Evolutionary conservation across 2,113 vertebrate species (phyloP).

Genomic region (Pagrus major): DNA sequence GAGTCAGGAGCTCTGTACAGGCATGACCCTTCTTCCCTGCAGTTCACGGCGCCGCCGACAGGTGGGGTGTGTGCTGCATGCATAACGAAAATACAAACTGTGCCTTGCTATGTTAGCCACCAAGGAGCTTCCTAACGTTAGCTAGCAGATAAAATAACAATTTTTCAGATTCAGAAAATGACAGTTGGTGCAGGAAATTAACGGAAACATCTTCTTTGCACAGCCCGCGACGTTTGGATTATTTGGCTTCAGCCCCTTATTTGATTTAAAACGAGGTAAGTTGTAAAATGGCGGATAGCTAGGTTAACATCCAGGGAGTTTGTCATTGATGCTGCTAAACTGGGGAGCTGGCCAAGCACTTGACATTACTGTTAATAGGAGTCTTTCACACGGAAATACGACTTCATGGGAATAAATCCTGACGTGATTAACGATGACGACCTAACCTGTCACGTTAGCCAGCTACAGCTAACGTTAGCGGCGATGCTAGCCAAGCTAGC

Average conservation of each 20-base stretch:
- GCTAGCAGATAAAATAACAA: slow-evolving; percentile 45
- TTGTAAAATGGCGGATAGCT: slow-evolving; percentile 81
- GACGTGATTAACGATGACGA: neutral
- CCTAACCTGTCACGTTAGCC: neutral
- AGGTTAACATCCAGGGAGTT: slow-evolving; percentile 64
- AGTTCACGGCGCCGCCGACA: slow-evolving; percentile 57
- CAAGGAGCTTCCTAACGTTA: slow-evolving; percentile 53
- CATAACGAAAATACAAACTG: slow-evolving; percentile 68
- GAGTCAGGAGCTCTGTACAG: neutral
- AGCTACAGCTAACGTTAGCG: slow-evolving; percentile 29
- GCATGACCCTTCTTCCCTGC: slow-evolving; percentile 2
- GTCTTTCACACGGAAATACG: neutral
- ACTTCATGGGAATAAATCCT: neutral
- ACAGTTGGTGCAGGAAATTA: slow-evolving; percentile 40
- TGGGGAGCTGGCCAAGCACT: neutral
- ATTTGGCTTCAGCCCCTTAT: slow-evolving; percentile 55
- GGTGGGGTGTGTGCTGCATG: slow-evolving; percentile 68
- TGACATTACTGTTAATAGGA: neutral
- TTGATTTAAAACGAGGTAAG: slow-evolving; percentile 79
- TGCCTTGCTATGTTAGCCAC: slow-evolving; percentile 74
- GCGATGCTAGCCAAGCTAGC: slow-evolving; percentile 36
- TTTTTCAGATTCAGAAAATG: slow-evolving; percentile 36
- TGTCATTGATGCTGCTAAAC: slow-evolving; percentile 61
- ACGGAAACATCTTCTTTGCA: slow-evolving; percentile 20
- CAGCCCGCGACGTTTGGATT: slow-evolving; percentile 55